Evolutionary conservation across 2,888 invertebrate species (phyloP), one percentile per base, ranked within the genome.

Genomic region (Ctenicera cuprea): DNA sequence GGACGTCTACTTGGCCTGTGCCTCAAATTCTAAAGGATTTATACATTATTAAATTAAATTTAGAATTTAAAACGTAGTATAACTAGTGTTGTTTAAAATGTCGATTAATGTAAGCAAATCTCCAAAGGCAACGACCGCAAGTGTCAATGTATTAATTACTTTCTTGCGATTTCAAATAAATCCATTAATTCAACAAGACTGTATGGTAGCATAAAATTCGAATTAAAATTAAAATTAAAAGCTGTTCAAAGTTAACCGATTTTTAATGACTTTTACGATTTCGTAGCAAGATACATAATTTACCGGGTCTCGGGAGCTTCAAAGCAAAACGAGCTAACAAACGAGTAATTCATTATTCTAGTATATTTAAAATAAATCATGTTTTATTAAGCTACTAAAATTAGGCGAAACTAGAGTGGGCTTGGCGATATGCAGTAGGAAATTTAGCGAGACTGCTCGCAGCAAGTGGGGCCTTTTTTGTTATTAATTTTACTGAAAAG

Each of bases 341-440:
- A 59, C 57, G 43, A 66, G 67, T 70, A 70, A 62, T 70, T 52
- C 70, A 61, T 63, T 70, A 63, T 70, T 70, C 62, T 70, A 38
- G 22, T 63, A 52, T 70, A 70, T 70, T 70, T 63, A 63, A 70
- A 70, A 70, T 62, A 70, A 70, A 70, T 70, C 70, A 70, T 54
- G 52, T 70, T 68, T 70, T 70, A 70, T 64, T 70, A 63, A 70
- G 62, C 70, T 14, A 70, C 62, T 70, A 69, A 69, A 69, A 61
- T 69, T 65, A 54, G 45, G 43, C 63, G 26, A 43, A 63, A 63
- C 63, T 63, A 45, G 37, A 59, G 63, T 63, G 63, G 63, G 63
- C 63, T 63, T 30, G 59, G 59, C 59, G 20, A 59, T 30, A 54
- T 8, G 54, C 54, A 54, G 54, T 50, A 54, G 30, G 54, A 30